phyloP scores from a whole-genome alignment of 2,797 vertebrate genomes.

The Ceyx erithaca region DNA sequence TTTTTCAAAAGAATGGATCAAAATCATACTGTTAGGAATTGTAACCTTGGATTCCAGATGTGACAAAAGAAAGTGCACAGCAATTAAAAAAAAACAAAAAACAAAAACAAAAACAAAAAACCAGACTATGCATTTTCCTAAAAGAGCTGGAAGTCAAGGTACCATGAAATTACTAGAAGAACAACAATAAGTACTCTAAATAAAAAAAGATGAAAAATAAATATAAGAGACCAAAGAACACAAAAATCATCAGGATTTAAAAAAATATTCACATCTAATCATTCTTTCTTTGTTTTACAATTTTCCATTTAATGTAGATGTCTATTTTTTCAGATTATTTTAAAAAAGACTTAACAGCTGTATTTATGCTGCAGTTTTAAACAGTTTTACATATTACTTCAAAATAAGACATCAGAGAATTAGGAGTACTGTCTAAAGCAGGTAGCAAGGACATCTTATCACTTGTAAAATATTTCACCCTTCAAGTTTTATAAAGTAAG shows the following conservation, averaged over 20 bases:
- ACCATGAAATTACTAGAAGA: neutral
- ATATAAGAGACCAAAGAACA: neutral
- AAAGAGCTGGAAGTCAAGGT: neutral
- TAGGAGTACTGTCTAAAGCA: neutral
- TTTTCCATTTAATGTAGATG: neutral
- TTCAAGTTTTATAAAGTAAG: neutral
- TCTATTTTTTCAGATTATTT: neutral
- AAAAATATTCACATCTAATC: neutral
- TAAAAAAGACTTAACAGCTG: neutral
- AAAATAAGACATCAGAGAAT: neutral
- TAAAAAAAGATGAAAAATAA: neutral
- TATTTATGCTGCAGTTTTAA: neutral
- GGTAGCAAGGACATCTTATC: neutral
- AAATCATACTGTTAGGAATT: neutral
- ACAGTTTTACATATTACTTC: neutral
- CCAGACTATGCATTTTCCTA: neutral
- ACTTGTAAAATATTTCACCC: neutral
- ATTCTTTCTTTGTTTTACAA: neutral
- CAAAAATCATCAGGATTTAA: neutral
- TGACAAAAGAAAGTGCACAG: neutral
- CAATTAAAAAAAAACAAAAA: neutral
- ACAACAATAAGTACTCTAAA: neutral
- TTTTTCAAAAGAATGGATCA: neutral
- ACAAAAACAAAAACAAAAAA: too few species aligned
- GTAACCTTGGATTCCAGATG: neutral